Base-by-base conservation (phyloP, 2,888 invertebrate species). In the Trissoscelio sp. region DNA sequence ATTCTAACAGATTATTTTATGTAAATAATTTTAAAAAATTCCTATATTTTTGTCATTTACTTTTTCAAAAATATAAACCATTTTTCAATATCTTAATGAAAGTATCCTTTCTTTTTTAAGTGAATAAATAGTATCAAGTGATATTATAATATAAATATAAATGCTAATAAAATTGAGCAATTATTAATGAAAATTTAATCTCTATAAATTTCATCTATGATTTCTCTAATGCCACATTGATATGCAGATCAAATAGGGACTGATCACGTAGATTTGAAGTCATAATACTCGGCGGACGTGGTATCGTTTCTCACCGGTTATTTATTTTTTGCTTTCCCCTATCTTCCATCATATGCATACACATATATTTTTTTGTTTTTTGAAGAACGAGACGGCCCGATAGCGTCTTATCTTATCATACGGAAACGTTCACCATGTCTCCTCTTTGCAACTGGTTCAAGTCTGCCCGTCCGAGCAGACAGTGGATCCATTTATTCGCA, bases 401-500 rank as follows among this genome's bases (percentile, higher is more conserved):
- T 88, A 88, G 81, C 72, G 81, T 73, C 86, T 89, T 90, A 90
- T 90, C 89, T 90, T 90, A 90, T 90, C 89, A 86, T 84, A 73
- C 86, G 88, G 88, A 89, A 89, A 88, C 87, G 87, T 86, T 85
- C 85, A 81, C 86, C 85, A 85, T 84, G 86, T 84, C 82, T 84
- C 80, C 83, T 83, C 83, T 80, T 82, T 66, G 79, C 80, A 67
- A 82, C 83, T 79, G 82, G 73, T 82, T 79, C 80, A 81, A 85
- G 82, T 82, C 74, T 81, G 81, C 53, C 75, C 82, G 79, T 80
- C 62, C 81, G 72, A 79, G 79, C 81, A 81, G 78, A 83, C 82
- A 83, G 82, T 82, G 83, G 83, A 62, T 89, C 88, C 90, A 89
- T 91, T 91, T 91, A 90, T 90, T 89, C 89, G 88, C 87, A 86